Conservation (phyloP, 2,888 invertebrate species). For the Trisateles emortualis region DNA sequence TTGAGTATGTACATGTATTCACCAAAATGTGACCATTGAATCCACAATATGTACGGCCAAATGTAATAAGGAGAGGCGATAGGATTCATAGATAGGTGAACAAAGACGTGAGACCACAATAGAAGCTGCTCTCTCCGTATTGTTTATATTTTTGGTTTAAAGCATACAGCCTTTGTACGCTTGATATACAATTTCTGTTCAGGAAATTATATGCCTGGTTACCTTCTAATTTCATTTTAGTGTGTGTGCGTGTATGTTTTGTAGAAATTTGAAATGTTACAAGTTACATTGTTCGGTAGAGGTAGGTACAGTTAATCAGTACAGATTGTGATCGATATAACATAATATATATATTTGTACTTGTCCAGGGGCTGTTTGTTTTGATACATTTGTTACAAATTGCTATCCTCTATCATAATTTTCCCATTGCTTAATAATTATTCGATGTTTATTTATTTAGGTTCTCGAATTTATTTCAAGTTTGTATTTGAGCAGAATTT, state of each 20-base stretch:
- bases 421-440: background rate
- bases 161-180: slow-evolving; percentile 40
- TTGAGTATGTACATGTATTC: slow-evolving; percentile 41
- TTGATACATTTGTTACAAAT: slow-evolving; percentile 5
- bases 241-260: slow-evolving; percentile 24
- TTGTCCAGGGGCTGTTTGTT: slow-evolving; percentile 6
- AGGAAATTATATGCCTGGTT: slow-evolving; percentile 38
- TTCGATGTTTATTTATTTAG: background rate
- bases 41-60: slow-evolving; percentile 52
- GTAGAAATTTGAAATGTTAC: slow-evolving; percentile 21
- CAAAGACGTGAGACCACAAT: slow-evolving; percentile 69
- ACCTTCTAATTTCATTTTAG: slow-evolving; percentile 38
- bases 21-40: slow-evolving; percentile 48
- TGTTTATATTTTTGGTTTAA: slow-evolving; percentile 61
- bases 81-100: slow-evolving; percentile 69
- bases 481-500: no score
- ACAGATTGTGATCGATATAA: slow-evolving; percentile 16
- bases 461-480: background rate
- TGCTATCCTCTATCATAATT: slow-evolving; percentile 1
- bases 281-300: slow-evolving; percentile 25
- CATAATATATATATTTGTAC: slow-evolving; percentile 7
- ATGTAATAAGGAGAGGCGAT: slow-evolving; percentile 64
- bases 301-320: slow-evolving; percentile 11
- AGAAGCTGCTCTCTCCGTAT: slow-evolving; percentile 54
- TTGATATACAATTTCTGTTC: slow-evolving; percentile 41